Evolutionary conservation across 2,888 invertebrate genomes (phyloP).

Genomic region (Heliconius cydno): DNA sequence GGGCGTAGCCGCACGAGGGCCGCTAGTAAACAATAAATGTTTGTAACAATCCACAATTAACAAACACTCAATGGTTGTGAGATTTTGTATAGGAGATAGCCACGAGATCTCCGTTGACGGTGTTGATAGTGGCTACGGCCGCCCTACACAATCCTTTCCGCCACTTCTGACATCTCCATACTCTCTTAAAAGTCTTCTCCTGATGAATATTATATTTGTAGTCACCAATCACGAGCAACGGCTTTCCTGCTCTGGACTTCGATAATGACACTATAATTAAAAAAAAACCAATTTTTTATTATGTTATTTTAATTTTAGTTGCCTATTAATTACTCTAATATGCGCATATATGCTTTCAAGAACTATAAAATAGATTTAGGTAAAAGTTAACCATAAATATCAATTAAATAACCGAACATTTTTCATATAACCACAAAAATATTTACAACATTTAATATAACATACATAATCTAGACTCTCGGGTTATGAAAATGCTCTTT

Average conservation of each 20-base stretch:
- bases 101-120: constrained; percentile 30
- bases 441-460: not conserved
- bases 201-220: constrained; percentile 57
- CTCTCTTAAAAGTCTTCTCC: constrained; percentile 49
- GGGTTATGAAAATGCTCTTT: constrained; percentile 26
- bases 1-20: too few species aligned
- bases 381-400: not conserved
- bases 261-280: constrained; percentile 37
- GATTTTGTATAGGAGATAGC: constrained; percentile 23
- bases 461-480: not conserved
- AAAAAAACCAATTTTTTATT: constrained; percentile 15
- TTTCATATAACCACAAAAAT: not conserved
- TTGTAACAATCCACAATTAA: not conserved
- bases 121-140: constrained; percentile 36
- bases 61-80: constrained; percentile 33
- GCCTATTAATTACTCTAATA: not conserved
- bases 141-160: constrained; percentile 45
- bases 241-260: constrained; percentile 50
- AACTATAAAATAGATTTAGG: not conserved
- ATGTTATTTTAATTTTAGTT: not conserved
- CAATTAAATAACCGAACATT: not conserved
- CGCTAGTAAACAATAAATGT: too few species aligned
- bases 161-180: constrained; percentile 59
- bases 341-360: not conserved
- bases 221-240: constrained; percentile 48